Percentiles rank a stretch among this genome's conserved stretches.
These are phyloP conservation scores for Andrena dorsata DNA, from an alignment of 2,888 invertebrate species.

Conservation along the genomic window DNA sequence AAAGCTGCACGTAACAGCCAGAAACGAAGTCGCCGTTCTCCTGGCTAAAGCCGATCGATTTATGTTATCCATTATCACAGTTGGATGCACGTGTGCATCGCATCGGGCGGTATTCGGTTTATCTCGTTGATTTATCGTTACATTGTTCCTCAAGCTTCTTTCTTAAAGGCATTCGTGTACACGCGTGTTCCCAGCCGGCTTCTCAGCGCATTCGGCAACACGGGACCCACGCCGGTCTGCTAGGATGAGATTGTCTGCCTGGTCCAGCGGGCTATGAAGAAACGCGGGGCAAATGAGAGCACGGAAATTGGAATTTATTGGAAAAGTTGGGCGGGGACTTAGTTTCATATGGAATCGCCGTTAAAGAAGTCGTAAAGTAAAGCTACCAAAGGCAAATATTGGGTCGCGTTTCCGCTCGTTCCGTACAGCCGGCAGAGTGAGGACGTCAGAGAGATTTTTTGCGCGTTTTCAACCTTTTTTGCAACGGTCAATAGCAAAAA, in stretches of 20 bases:
- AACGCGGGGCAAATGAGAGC: conserved; percentile 19
- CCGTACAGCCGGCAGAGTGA: neutral
- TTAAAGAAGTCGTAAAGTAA: conserved; percentile 30
- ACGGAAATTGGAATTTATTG: conserved; percentile 44
- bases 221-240: neutral
- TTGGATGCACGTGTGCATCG: conserved; percentile 25
- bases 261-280: conserved; percentile 3
- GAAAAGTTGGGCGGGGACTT: conserved; percentile 32
- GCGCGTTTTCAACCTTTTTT: neutral
- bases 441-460: neutral
- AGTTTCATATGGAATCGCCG: conserved; percentile 29
- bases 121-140: conserved; percentile 23
- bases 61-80: conserved; percentile 37
- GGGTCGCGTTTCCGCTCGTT: conserved; percentile 28
- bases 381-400: conserved; percentile 37
- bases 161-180: neutral
- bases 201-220: neutral
- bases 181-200: neutral
- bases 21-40: conserved; percentile 9
- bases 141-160: conserved; percentile 15
- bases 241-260: neutral
- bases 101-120: conserved; percentile 14
- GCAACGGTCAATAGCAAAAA: neutral
- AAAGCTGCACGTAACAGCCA: neutral
- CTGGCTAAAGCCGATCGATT: conserved; percentile 7